Base-by-base conservation (phyloP, 2,113 vertebrate genomes). In the Saguinus imperator region DNA sequence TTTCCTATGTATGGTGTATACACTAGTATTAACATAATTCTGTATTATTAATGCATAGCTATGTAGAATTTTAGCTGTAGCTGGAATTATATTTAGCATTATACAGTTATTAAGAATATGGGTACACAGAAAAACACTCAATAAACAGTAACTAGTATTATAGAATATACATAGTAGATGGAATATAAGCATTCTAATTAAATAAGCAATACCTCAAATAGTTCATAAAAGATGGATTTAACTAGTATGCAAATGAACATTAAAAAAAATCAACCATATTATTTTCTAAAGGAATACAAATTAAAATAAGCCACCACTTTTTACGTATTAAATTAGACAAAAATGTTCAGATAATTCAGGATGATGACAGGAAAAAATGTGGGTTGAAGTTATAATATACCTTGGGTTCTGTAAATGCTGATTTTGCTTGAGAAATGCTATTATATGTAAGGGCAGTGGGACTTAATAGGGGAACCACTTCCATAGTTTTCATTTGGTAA, bases 241-340 rank as follows among this genome's bases (percentile, higher is more conserved):
- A 91, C 35, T 72, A 79, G 72, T 75, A 93, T 81, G 11, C 66
- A 88, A 96, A 75, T 25, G 96, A 48, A 91, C 9, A 66, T 37
- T 7, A 20, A 61, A 79, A 87, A 58, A 77, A 64, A 68, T 48
- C 50, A 89, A 83, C 5, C n/a, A 89, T 23, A 91, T 66, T 95
- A 72, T 58, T 89, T 57, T 14, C 73, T 90, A 95, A 94, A 94
- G 29, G 12, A 94, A 88, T 55, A 83, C 21, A 80, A 14, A 76
- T 66, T 97, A 88, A 97, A 94, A 88, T 29, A 86, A 95, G 37
- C 76, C 82, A 84, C 21, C 25, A 89, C 37, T 86, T 96, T 77
- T 86, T 23, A 84, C 37, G 18, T 85, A 55, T 84, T 93, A 86
- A 79, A 66, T 87, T 89, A 84, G 27, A 87, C 45, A 73, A 87